Percentiles rank a stretch among this genome's conserved stretches.
These are phyloP conservation scores for Tichodroma muraria DNA, from an alignment of 2,113 vertebrate species.

Conservation along the genomic window DNA sequence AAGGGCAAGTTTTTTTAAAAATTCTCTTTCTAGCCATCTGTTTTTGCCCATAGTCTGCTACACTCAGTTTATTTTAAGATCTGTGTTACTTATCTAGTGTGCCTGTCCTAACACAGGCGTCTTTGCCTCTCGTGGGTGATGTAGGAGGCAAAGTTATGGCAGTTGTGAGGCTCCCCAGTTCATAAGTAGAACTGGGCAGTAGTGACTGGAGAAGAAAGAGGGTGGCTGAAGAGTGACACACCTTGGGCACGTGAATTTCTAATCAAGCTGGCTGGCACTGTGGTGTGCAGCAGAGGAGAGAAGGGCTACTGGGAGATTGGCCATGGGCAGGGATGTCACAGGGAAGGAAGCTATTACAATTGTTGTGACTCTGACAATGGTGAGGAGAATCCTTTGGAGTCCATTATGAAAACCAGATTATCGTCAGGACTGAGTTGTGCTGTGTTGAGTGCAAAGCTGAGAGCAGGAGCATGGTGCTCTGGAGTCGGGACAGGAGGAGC, in stretches of 20 bases:
- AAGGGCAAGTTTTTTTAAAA: background rate
- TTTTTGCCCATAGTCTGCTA: background rate
- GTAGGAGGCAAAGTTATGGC: background rate
- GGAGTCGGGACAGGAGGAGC: background rate
- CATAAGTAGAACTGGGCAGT: fast-evolving
- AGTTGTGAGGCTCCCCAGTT: background rate
- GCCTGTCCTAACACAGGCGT: background rate
- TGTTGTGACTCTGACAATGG: background rate
- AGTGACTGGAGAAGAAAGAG: background rate
- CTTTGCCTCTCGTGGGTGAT: background rate
- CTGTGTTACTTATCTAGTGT: background rate
- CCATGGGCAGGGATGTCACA: background rate
- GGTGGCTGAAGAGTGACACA: background rate
- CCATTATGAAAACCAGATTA: background rate
- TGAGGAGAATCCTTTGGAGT: background rate
- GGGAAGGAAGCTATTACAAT: background rate
- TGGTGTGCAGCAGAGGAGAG: background rate
- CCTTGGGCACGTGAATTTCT: fast-evolving
- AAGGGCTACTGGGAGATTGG: background rate
- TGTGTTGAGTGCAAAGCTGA: background rate
- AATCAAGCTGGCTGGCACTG: background rate
- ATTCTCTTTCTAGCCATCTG: background rate
- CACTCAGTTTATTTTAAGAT: background rate
- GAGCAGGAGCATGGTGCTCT: background rate
- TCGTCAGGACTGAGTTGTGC: background rate